Evolutionary conservation across 2,113 vertebrate genomes (phyloP).

Genomic region (Nymphicus hollandicus): DNA sequence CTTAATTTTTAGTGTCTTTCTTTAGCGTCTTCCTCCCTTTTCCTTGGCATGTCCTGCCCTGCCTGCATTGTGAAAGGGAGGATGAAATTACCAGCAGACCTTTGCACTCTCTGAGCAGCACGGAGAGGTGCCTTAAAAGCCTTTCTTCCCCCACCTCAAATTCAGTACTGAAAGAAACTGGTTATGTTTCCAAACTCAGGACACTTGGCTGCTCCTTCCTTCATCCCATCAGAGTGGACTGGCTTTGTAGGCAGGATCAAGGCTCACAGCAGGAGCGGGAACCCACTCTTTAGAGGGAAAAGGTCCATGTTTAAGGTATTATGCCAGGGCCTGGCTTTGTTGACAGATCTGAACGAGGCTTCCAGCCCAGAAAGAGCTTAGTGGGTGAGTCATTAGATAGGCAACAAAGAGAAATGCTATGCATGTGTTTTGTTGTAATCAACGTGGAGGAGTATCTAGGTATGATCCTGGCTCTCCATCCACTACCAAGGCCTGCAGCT

Average conservation of each 20-base stretch:
- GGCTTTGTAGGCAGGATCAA: neutral
- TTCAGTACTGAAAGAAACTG: neutral
- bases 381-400: neutral
- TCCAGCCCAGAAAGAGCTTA: neutral
- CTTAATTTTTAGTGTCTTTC: neutral
- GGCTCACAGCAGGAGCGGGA: neutral
- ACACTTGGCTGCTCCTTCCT: neutral
- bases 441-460: neutral
- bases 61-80: neutral
- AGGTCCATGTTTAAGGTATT: rapidly evolving
- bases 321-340: neutral
- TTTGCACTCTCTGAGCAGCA: neutral
- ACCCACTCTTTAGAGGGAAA: neutral
- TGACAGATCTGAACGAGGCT: neutral
- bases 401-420: neutral
- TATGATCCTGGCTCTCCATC: neutral
- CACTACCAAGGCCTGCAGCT: neutral
- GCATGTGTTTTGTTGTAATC: neutral
- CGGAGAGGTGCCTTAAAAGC: neutral
- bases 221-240: neutral
- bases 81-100: neutral
- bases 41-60: neutral
- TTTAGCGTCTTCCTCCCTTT: neutral
- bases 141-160: neutral
- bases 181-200: neutral